phyloP scores from a whole-genome alignment of 2,888 invertebrate species.

The Saturnia pavonia region DNA sequence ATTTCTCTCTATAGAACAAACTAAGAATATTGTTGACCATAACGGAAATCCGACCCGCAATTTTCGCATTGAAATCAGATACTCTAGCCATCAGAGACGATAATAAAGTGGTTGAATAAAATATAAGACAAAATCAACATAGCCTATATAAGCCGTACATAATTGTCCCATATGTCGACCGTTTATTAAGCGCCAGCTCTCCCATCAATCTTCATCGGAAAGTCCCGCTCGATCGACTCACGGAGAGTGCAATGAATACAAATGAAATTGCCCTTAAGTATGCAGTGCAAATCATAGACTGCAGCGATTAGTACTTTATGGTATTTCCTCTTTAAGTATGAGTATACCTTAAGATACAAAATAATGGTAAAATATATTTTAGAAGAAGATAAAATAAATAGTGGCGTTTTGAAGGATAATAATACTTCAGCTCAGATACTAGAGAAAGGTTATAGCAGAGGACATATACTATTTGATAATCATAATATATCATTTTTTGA shows the following conservation, averaged over 20 bases:
- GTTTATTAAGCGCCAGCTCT: constrained; percentile 45
- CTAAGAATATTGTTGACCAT: background rate
- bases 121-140: background rate
- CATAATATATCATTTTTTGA: no score
- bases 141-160: constrained; percentile 23
- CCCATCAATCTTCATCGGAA: constrained; percentile 57
- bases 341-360: background rate
- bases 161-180: constrained; percentile 42
- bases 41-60: background rate
- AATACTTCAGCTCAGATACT: background rate
- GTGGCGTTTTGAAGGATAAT: background rate
- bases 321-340: background rate
- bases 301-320: background rate
- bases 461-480: no score
- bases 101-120: constrained; percentile 3
- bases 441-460: no score
- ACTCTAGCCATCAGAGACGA: background rate
- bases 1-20: background rate
- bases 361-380: background rate
- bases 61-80: constrained; percentile 1
- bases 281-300: constrained; percentile 32
- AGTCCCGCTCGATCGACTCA: constrained; percentile 52
- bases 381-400: background rate
- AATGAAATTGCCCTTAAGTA: constrained; percentile 46
- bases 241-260: constrained; percentile 55